Base-by-base conservation (phyloP, 1,140 invertebrate species). In the Armadillidium nasatum region DNA sequence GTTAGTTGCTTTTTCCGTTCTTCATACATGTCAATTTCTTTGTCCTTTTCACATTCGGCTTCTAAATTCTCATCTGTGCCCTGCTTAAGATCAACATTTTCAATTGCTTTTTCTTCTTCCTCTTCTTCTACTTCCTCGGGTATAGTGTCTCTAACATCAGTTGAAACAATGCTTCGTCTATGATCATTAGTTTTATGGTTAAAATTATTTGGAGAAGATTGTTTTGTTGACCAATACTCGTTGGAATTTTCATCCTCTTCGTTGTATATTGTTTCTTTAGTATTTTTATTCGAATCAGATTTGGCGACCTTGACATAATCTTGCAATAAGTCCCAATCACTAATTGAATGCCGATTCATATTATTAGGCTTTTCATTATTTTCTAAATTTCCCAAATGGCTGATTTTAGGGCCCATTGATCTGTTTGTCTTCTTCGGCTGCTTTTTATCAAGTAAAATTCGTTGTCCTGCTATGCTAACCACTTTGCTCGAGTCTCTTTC, bases 401-500 rank as follows among this genome's bases (percentile, higher is more conserved):
- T 33, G 33, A 6, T 33, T 33, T 33, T 33, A 33, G 33, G 6
- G 6, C 33, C 33, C 6, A 33, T 33, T 33, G 33, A 33, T 33
- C 33, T 33, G 6, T 33, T 33, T 33, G 50, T 1, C 7, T 19
- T 60, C 19, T 60, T 60, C 7, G 19, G 4, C 19, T 60, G 50
- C 7, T 60, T 60, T 7, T 60, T 13, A 19, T 60, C 50, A 13
- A 60, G 50, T 19, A 60, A 60, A 3, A 60, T 60, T 19, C 50
- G 50, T 60, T 60, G 50, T 60, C 50, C 50, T 60, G 50, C 50
- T 60, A 60, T 60, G 19, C 50, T 60, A 13, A 60, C 50, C 11
- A 60, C 50, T 60, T 60, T 60, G 50, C 11, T 60, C 2, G 19
- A 60, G 7, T 60, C 50, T 19, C 50, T 60, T 60, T 19, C 19